Percentiles rank a stretch among this genome's conserved stretches.
Conservation (phyloP, 2,113 vertebrate species). For the Glaucomys volans region DNA sequence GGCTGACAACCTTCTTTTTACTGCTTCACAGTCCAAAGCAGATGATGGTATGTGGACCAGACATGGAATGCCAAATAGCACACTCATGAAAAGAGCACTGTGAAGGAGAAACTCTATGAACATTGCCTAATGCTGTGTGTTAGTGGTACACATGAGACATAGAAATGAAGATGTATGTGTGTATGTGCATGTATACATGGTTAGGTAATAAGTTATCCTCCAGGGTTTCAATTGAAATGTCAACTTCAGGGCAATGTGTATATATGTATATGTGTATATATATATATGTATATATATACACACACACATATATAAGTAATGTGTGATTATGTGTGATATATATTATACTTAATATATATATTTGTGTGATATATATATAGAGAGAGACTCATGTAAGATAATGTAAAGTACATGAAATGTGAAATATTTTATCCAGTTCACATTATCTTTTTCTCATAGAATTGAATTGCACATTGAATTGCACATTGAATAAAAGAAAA, state of each 20-base stretch:
- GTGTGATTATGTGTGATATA: no score
- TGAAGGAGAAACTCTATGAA: not conserved
- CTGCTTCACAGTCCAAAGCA: not conserved
- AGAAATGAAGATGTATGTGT: not conserved
- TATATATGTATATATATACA: no score
- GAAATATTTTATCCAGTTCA: not conserved
- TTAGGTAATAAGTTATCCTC: not conserved
- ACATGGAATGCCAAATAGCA: not conserved
- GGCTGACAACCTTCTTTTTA: not conserved
- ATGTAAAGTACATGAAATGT: not conserved
- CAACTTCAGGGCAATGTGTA: not conserved
- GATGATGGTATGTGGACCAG: not conserved
- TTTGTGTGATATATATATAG: no score
- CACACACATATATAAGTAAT: no score
- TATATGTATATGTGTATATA: no score
- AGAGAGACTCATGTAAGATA: not conserved
- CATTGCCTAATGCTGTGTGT: not conserved
- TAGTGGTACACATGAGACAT: not conserved
- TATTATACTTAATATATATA: no score
- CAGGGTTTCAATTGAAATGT: not conserved
- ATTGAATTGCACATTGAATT: no score
- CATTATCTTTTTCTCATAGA: not conserved
- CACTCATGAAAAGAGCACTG: not conserved
- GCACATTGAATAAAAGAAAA: not conserved
- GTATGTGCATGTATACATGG: no score